Conservation (phyloP, 1,140 invertebrate genomes). For the Medauroidea extradentata region DNA sequence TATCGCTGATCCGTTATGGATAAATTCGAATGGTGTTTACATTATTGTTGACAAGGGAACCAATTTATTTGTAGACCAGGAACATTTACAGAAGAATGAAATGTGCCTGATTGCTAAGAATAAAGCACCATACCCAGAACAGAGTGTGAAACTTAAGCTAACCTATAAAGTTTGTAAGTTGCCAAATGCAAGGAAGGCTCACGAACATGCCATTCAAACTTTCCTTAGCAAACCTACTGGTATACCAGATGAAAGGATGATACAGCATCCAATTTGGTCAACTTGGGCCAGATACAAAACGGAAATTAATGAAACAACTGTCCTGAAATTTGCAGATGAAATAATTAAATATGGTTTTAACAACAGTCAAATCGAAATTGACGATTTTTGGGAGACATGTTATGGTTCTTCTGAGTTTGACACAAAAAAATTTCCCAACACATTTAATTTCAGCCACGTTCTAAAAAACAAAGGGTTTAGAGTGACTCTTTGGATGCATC, state of each 20-base stretch:
- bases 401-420: conserved; percentile 58
- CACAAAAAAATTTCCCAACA: conserved; percentile 65
- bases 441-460: conserved; percentile 51
- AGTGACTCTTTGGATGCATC: conserved; percentile 84
- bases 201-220: no score
- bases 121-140: conserved; percentile 45
- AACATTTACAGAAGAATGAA: conserved; percentile 52
- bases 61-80: conserved; percentile 69
- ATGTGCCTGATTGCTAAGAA: conserved; percentile 54
- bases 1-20: conserved; percentile 70
- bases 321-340: conserved; percentile 65
- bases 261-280: conserved; percentile 81
- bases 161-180: neutral
- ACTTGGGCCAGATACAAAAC: no score
- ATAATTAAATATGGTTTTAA: conserved; percentile 66
- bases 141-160: neutral
- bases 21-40: conserved; percentile 62
- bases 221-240: no score
- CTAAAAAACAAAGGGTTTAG: conserved; percentile 62
- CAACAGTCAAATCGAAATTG: conserved; percentile 82
- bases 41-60: conserved; percentile 55
- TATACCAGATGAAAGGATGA: no score
- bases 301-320: conserved; percentile 62
- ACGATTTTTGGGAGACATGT: conserved; percentile 92
- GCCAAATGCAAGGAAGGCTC: conserved; percentile 45